Evolutionary conservation across 2,113 vertebrate genomes (phyloP), one percentile per base, ranked within the genome.

Genomic region (Capreolus pygargus): DNA sequence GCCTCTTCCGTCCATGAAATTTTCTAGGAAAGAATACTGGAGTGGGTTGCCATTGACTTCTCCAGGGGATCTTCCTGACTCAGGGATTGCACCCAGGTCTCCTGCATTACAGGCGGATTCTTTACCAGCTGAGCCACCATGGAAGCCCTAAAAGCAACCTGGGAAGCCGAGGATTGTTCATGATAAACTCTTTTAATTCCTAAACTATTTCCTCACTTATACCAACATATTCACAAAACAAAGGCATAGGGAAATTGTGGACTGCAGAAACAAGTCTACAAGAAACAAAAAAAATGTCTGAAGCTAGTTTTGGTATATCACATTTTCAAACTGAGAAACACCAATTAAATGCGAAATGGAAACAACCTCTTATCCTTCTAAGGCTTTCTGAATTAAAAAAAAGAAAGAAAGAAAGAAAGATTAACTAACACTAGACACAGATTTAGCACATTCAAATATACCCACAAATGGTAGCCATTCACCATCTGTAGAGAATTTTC

Each of bases 331-430:
- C 13, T 43, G 90, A 93, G 55, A 95, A 89, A 89, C 28, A 78
- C 55, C 78, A 78, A 55, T 90, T 95, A 96, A 79, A 7, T 0
- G 1, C 6, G 90, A 98, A 64, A 98, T 95, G 64, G 82, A 60
- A 92, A 78, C 43, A 97, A 96, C 16, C 39, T 43, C 55, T 96
- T 50, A 87, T 82, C 90, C 67, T 98, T 95, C 95, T 98, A 89
- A 88, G 95, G 45, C 57, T 90, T 67, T 97, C 81, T 83, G 60
- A 95, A 86, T 67, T 1, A 10, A 23, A 70, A 16, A 15, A 3
- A 61, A 70, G 6, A 58, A 94, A 28, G 47, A 86, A 86, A 54
- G 23, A 21, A 17, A 13, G 43, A 0, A 13, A 13, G 19, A 83
- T 82, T 52, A 94, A 39, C 82, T 94, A 58, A 97, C 86, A 83